Evolutionary conservation across 2,113 vertebrate genomes (phyloP), one percentile per base, ranked within the genome.

Genomic region (Protobothrops flavoviridis): DNA sequence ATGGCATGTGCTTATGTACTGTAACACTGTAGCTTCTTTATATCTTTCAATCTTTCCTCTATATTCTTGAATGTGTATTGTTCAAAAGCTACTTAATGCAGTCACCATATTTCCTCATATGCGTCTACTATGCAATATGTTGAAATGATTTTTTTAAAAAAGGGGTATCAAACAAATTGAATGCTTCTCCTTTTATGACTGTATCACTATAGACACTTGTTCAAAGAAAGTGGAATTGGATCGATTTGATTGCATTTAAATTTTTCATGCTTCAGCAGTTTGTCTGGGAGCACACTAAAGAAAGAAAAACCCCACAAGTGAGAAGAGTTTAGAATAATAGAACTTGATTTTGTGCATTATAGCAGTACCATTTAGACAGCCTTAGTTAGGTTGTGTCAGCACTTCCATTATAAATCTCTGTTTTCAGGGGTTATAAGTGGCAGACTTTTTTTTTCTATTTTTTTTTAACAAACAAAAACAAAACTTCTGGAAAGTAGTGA

Each of bases 291-390:
- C 98, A 97, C 97, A 98, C 98, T 98, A 98, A 99, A 98, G 98
- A 98, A 98, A 99, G 98, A 98, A 98, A 99, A 98, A 98, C 98
- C 99, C 98, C 98, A 98, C 98, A 98, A 99, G 99, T 98, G 98
- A 99, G 98, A 99, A 98, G 99, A 99, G 99, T 99, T 99, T 98
- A 99, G 99, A 99, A 99, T 99, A 99, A 99, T 99, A 98, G 98
- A 98, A 98, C 98, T 99, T 99, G 99, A 99, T 99, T 99, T 99
- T 99, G 97, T 98, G 98, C 98, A 99, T 98, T 98, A 98, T 98
- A 98, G 98, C 97, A 95, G 98, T 97, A 98, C 97, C 98, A 98
- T 98, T 98, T 98, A 98, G 96, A 97, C 98, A 97, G 98, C 98
- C 98, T 97, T 97, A 97, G 98, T 98, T 98, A 98, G 97, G 96